These are phyloP conservation scores for Oscheius sp. DNA, from an alignment of 1,140 invertebrate genomes.

Conservation along the genomic window DNA sequence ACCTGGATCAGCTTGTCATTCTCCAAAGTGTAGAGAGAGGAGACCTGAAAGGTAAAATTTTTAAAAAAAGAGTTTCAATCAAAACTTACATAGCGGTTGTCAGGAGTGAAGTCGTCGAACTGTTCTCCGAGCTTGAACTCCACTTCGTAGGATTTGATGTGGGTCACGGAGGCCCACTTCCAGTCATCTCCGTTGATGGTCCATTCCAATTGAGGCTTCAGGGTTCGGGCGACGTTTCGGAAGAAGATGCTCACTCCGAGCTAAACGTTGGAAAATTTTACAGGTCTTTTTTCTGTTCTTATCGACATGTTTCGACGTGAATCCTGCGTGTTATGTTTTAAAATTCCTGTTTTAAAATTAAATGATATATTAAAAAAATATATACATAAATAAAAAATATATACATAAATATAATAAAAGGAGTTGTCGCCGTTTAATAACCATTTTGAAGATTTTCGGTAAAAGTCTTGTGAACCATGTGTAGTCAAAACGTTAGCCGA, in stretches of 20 bases:
- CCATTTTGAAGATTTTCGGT: too few species aligned
- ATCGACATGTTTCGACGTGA: too few species aligned
- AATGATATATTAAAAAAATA: too few species aligned
- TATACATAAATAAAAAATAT: too few species aligned
- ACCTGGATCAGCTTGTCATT: constrained; percentile 12
- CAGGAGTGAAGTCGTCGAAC: constrained; percentile 80
- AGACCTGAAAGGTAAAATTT: constrained; percentile 17
- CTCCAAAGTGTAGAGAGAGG: constrained; percentile 12
- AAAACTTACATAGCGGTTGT: constrained; percentile 74
- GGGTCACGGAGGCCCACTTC: constrained; percentile 61
- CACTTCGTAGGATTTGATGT: constrained; percentile 77
- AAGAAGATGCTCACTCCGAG: background rate
- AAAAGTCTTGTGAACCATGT: too few species aligned
- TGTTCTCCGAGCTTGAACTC: constrained; percentile 77
- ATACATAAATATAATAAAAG: too few species aligned
- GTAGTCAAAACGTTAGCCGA: too few species aligned
- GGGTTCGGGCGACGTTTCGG: constrained; percentile 70
- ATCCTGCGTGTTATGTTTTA: too few species aligned
- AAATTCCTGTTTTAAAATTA: too few species aligned
- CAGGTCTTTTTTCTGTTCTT: too few species aligned
- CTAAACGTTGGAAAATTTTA: too few species aligned
- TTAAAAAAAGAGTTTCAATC: background rate
- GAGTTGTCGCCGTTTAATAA: too few species aligned
- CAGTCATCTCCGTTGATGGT: background rate
- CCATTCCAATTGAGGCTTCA: constrained; percentile 70